Percentiles rank a stretch among this genome's conserved stretches.
Conservation (phyloP, 2,888 invertebrate genomes). For the Sminthurinus aureus region DNA sequence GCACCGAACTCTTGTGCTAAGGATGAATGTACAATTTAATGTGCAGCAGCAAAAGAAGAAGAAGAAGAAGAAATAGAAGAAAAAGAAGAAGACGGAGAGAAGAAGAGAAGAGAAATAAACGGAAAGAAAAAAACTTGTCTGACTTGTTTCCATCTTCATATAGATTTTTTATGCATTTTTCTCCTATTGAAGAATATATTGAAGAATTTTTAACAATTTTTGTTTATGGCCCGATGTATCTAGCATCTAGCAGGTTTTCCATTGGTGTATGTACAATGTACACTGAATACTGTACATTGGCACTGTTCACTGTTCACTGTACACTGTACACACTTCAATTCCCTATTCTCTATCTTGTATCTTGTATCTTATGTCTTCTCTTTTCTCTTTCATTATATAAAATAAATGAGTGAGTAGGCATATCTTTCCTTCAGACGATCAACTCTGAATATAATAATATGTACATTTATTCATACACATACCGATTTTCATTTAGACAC, state of each 20-base stretch:
- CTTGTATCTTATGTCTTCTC: no score
- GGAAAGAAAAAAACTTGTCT: conserved; percentile 46
- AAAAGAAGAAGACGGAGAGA: not conserved
- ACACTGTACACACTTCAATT: not conserved
- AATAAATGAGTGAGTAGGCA: no score
- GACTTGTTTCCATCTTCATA: conserved; percentile 49
- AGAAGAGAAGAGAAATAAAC: no score
- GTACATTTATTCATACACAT: no score
- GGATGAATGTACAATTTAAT: no score
- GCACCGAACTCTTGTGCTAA: no score
- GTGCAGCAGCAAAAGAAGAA: no score
- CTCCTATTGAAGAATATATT: conserved; percentile 33
- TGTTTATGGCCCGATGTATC: conserved; percentile 46
- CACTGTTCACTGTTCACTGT: not conserved
- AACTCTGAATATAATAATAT: not conserved
- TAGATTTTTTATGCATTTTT: conserved; percentile 42
- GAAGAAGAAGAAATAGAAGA: no score
- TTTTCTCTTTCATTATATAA: no score
- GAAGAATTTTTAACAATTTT: conserved; percentile 49
- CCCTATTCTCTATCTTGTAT: no score
- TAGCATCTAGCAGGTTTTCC: conserved; percentile 44
- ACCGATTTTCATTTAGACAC: no score
- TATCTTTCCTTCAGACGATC: no score
- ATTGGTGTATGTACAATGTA: conserved; percentile 1
- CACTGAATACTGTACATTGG: not conserved